These are phyloP conservation scores for Adoxophyes honmai DNA, from an alignment of 1,140 invertebrate species.

Conservation along the genomic window DNA sequence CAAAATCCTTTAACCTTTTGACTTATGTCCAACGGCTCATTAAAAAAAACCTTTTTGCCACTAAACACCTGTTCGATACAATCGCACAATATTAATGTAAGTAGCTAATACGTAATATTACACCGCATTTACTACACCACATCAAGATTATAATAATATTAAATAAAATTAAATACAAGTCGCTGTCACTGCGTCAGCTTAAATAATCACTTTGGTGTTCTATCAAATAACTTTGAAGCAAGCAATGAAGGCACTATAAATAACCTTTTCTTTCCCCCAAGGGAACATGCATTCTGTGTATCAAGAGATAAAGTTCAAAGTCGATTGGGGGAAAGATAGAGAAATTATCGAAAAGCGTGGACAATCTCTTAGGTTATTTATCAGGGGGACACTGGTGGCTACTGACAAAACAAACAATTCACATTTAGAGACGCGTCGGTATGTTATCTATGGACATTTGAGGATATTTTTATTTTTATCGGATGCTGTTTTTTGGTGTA, in stretches of 20 bases:
- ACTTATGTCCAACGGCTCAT: too few relatives aligned
- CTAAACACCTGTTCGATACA: constrained; percentile 23
- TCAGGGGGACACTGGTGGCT: constrained; percentile 73
- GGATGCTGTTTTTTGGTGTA: constrained; percentile 7
- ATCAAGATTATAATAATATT: constrained; percentile 34
- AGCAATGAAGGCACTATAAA: constrained; percentile 65
- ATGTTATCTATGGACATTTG: constrained; percentile 8
- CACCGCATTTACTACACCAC: constrained; percentile 37
- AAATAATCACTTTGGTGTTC: constrained; percentile 72
- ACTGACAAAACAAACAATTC: constrained; percentile 69
- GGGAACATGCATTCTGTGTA: constrained; percentile 32
- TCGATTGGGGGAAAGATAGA: constrained; percentile 42
- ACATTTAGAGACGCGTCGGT: constrained; percentile 44
- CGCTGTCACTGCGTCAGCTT: constrained; percentile 57
- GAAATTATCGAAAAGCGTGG: constrained; percentile 68
- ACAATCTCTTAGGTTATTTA: constrained; percentile 76
- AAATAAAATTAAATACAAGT: constrained; percentile 57
- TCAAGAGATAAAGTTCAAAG: constrained; percentile 23
- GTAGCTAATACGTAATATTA: constrained; percentile 33
- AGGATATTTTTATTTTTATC: constrained; percentile 3
- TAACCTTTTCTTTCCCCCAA: constrained; percentile 41
- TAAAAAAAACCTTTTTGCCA: constrained; percentile 16
- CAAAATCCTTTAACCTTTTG: background rate
- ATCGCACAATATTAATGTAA: constrained; percentile 15
- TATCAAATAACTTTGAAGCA: constrained; percentile 75